Conservation (phyloP, 2,797 vertebrate species). For the Caiman crocodilus region DNA sequence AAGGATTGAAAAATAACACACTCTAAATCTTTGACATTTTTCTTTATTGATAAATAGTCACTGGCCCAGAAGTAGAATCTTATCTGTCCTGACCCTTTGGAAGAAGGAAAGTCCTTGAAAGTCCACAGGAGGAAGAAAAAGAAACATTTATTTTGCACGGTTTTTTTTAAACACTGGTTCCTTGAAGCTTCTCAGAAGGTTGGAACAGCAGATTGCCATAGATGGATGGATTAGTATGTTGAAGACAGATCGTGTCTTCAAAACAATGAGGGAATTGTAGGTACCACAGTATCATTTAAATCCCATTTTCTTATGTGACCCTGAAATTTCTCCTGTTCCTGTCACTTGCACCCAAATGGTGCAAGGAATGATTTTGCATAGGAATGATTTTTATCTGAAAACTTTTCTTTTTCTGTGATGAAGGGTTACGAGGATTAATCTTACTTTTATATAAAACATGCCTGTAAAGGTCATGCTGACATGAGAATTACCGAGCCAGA, state of each 20-base stretch:
- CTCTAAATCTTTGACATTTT: background rate
- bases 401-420: background rate
- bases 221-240: background rate
- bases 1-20: background rate
- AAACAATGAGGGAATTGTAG: background rate
- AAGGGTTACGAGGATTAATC: background rate
- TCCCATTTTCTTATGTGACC: background rate
- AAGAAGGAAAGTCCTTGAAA: background rate
- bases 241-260: too few species aligned
- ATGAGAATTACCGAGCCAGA: background rate
- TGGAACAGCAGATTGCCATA: background rate
- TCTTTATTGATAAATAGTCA: background rate
- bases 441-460: background rate
- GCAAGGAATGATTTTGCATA: too few species aligned
- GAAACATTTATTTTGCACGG: background rate
- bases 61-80: background rate
- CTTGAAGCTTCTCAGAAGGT: background rate
- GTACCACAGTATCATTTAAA: background rate
- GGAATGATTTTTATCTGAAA: rapidly evolving
- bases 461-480: background rate
- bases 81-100: background rate
- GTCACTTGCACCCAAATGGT: background rate
- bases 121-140: too few species aligned
- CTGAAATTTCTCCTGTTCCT: background rate
- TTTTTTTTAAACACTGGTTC: background rate